phyloP scores from a whole-genome alignment of 35 echinoderm and acorn worm species.

The Acanthaster planci region DNA sequence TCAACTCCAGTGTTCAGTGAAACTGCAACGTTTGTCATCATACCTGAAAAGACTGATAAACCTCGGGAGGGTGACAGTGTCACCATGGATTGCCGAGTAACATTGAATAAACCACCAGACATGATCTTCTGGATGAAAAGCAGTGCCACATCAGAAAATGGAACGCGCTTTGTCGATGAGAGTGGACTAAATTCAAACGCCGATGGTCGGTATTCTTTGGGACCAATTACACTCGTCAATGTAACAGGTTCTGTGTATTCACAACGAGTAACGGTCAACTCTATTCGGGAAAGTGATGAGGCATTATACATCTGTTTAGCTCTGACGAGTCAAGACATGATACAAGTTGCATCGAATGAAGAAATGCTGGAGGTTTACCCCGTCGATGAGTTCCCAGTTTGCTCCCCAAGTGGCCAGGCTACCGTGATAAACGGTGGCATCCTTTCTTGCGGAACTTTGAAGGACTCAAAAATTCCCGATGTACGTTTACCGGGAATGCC shows the following conservation, averaged over 20 bases:
- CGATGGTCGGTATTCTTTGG: neutral
- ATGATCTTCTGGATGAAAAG: neutral
- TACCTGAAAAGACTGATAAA: neutral
- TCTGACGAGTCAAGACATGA: too few species aligned
- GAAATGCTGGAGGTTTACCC: neutral
- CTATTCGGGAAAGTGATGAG: neutral
- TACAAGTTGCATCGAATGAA: neutral
- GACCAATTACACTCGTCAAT: neutral
- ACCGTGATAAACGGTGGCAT: neutral
- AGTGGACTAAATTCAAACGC: neutral
- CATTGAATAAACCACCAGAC: neutral
- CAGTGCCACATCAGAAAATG: neutral
- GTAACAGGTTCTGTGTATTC: neutral
- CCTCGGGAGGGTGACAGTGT: constrained; percentile 20
- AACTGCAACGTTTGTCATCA: neutral
- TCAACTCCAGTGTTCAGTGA: neutral
- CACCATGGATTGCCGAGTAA: neutral
- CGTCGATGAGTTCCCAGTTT: neutral
- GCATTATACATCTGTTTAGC: neutral
- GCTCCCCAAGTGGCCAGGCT: neutral
- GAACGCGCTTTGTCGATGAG: neutral
- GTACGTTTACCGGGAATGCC: neutral
- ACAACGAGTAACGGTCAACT: neutral
- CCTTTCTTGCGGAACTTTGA: neutral
- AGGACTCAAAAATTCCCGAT: neutral